A percentile compares a stretch with the other conserved stretches of the same genome.
Evolutionary conservation across 2,113 vertebrate genomes (phyloP).

Genomic region (Oreotrochilus melanogaster): DNA sequence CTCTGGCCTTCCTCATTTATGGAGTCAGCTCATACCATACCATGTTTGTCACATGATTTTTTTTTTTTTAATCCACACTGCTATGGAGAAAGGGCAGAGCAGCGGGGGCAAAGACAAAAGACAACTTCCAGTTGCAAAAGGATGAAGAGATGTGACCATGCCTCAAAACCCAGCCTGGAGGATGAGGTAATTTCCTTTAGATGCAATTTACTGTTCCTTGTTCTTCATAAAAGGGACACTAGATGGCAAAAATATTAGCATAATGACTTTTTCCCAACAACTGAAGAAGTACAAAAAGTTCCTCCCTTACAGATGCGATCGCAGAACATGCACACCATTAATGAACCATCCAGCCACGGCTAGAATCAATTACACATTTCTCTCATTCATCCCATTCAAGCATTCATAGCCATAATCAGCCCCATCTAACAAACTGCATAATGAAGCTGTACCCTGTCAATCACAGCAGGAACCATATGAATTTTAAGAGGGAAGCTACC

Average conservation of each 20-base stretch:
- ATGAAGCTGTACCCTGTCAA: conserved; percentile 81
- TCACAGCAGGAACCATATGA: conserved; percentile 73
- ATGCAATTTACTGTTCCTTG: conserved; percentile 38
- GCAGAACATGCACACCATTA: conserved; percentile 77
- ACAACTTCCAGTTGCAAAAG: background rate
- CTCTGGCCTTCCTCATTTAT: conserved; percentile 13
- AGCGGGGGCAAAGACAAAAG: background rate
- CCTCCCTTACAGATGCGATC: background rate
- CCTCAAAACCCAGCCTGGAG: conserved; percentile 24
- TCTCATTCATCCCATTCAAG: conserved; percentile 81
- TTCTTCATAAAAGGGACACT: background rate
- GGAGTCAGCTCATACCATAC: conserved; percentile 25
- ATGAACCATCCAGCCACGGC: conserved; percentile 80
- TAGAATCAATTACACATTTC: conserved; percentile 86
- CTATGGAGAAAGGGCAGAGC: background rate
- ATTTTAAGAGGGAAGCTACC: conserved; percentile 75
- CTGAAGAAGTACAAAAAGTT: conserved; percentile 25
- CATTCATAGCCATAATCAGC: conserved; percentile 80
- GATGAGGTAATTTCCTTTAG: background rate
- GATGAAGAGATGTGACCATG: conserved; percentile 23
- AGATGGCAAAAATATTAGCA: conserved; percentile 20
- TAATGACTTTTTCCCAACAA: conserved; percentile 57
- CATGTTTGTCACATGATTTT: background rate
- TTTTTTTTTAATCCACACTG: background rate
- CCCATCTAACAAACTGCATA: conserved; percentile 79